Percentiles rank a stretch among this genome's conserved stretches.
Conservation (phyloP, 2,113 vertebrate genomes). For the Capreolus pygargus region DNA sequence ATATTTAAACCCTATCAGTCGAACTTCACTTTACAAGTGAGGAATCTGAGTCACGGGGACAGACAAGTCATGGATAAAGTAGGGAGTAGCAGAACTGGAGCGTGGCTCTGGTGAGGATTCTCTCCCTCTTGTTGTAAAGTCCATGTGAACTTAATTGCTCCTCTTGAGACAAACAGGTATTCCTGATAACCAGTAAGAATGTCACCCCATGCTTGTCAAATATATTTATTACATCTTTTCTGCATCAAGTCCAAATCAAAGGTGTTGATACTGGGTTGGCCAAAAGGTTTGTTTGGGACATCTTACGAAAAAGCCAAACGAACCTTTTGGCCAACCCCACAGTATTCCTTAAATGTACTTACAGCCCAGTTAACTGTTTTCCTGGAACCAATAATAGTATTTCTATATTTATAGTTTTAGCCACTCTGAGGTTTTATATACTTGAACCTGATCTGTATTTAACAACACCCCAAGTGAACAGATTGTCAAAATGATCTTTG, state of each 20-base stretch:
- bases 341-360: background rate
- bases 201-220: background rate
- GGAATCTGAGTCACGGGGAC: background rate
- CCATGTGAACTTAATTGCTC: background rate
- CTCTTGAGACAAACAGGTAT: background rate
- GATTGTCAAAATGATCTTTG: background rate
- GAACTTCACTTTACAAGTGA: background rate
- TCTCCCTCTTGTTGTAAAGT: background rate
- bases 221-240: background rate
- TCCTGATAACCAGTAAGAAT: background rate
- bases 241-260: slow-evolving; percentile 17
- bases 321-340: background rate
- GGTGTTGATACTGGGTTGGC: background rate
- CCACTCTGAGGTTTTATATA: background rate
- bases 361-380: background rate
- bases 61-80: background rate
- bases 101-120: background rate
- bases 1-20: background rate
- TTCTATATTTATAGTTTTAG: background rate
- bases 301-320: background rate
- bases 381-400: background rate
- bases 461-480: slow-evolving; percentile 7
- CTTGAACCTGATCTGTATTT: background rate
- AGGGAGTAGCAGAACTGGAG: background rate
- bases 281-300: background rate